Base-by-base conservation (phyloP, 2,888 invertebrate genomes). In the Anorthoa munda region DNA sequence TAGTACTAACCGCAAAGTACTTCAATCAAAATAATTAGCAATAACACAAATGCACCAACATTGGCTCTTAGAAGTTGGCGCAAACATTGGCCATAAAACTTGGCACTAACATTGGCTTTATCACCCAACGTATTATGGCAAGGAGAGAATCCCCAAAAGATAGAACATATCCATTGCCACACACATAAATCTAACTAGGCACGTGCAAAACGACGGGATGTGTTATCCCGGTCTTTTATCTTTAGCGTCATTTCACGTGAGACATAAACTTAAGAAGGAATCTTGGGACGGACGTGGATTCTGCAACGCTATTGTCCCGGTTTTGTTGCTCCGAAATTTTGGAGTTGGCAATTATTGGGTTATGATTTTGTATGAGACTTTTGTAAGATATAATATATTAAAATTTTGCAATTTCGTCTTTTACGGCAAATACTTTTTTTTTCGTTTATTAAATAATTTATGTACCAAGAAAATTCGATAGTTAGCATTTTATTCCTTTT, bases 221-320 rank as follows among this genome's bases (percentile, higher is more conserved):
- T 86, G 84, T 85, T 86, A 87, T 87, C 85, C 82, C 75, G 72
- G 77, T 77, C 84, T 88, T 88, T 88, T 86, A 87, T 87, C 86
- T 87, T 86, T 77, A 86, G 79, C 82, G 79, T 77, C 86, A 83
- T 86, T 87, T 81, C 86, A 87, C 85, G 83, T 79, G 82, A 82
- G 84, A 84, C 72, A 79, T 87, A 90, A 90, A 89, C 81, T 90
- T 86, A 75, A 83, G 82, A 78, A 69, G 79, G 70, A 80, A 83
- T 84, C 82, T 87, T 79, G 78, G 77, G 75, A 81, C 69, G 64
- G 59, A 82, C 83, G 80, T 64, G 59, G 50, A 60, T 45, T 9
- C 70, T 76, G 69, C 66, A 75, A 23, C n/a, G 45, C 53, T 59
- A 58, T 75, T 73, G 51, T 72, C 46, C 18, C 45, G 48, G 23